Evolutionary conservation across 2,797 vertebrate genomes (phyloP), one percentile per base, ranked within the genome.

Genomic region (Clangula hyemalis): DNA sequence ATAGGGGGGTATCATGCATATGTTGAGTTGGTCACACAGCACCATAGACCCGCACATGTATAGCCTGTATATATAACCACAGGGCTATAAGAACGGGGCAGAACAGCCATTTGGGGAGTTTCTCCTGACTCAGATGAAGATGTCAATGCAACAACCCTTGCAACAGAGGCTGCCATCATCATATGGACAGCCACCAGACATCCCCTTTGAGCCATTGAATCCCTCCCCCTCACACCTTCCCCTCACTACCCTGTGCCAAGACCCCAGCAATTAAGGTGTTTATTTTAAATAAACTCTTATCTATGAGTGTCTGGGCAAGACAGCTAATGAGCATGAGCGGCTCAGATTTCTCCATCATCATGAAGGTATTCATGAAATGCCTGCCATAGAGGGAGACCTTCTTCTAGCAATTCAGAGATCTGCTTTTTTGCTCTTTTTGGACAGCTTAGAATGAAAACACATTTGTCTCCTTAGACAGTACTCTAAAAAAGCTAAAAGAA

Each of bases 241-340:
- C 22, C 47, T 24, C 19, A 24, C 5, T 30, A 25, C 2, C 6
- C 10, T 0, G 8, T 62, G 54, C 8, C n/a, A 51, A 57, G 25
- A 5, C 4, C 7, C 21, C n/a, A 21, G 21, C 21, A n/a, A 41
- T 11, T 32, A 27, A 53, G 28, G n/a, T 3, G 8, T 0, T 4
- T 8, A 30, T 58, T 56, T 80, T 60, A 22, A 57, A 68, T 8
- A 45, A 57, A 22, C 9, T 25, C 9, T 69, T 64, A 4, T 47
- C 41, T 24, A 15, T 32, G 15, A 22, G 10, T 53, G 22, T 47
- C 56, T 58, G 38, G 20, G 38, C 41, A 69, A 73, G 13, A 34
- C 28, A 72, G 4, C 4, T 69, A 11, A 45, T 28, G 14, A 65
- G 20, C n/a, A 53, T 13, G n/a, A 36, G 14, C 7, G 3, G 21